These are phyloP conservation scores for Gonatopus flavifemur DNA, from an alignment of 1,140 invertebrate genomes.

Conservation along the genomic window DNA sequence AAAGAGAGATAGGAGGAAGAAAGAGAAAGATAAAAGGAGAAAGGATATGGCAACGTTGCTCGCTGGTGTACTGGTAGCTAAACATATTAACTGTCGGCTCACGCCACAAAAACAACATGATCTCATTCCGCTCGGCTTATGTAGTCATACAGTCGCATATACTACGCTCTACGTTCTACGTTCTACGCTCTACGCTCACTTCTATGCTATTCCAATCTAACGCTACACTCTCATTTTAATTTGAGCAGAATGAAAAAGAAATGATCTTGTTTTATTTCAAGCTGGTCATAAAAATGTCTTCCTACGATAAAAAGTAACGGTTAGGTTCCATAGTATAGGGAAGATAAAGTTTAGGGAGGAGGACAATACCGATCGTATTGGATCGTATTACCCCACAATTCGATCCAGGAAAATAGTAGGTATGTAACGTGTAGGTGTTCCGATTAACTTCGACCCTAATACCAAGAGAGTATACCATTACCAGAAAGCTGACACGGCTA, in stretches of 20 bases:
- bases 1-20: conserved; percentile 4
- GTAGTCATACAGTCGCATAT: too few species aligned
- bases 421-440: too few species aligned
- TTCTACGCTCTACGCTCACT: too few species aligned
- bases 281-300: too few species aligned
- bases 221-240: too few species aligned
- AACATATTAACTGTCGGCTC: conserved; percentile 59
- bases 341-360: not conserved
- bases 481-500: conserved; percentile 12
- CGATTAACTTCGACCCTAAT: conserved; percentile 24
- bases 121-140: conserved; percentile 46
- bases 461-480: conserved; percentile 13
- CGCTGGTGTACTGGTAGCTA: conserved; percentile 42
- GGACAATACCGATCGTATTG: conserved; percentile 18
- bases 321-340: not conserved
- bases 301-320: not conserved
- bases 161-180: too few species aligned
- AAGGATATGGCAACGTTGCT: conserved; percentile 47
- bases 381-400: conserved; percentile 9
- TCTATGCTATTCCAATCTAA: too few species aligned
- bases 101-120: conserved; percentile 58
- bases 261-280: too few species aligned
- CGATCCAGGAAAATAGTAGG: conserved; percentile 5
- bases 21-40: too few species aligned
- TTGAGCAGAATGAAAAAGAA: too few species aligned